Percentiles rank a stretch among this genome's conserved stretches.
These are phyloP conservation scores for Selenia dentaria DNA, from an alignment of 2,888 invertebrate species.

Conservation along the genomic window DNA sequence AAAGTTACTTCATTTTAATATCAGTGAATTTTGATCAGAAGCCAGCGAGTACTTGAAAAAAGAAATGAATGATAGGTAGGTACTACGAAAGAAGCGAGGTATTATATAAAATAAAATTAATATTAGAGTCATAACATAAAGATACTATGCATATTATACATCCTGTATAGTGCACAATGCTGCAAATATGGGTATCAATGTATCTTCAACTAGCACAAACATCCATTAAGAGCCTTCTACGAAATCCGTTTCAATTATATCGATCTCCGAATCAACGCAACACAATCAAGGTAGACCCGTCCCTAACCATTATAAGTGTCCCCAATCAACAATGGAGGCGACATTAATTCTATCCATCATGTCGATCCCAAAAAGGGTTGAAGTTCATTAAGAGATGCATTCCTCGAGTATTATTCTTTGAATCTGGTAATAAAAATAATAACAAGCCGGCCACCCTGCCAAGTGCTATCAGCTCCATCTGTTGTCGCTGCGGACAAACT, in stretches of 20 bases:
- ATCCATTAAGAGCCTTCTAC: constrained; percentile 48
- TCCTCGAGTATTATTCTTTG: constrained; percentile 84
- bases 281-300: constrained; percentile 59
- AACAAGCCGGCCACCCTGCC: constrained; percentile 84
- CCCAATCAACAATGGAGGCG: constrained; percentile 80
- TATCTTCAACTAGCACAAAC: constrained; percentile 38
- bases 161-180: constrained; percentile 23
- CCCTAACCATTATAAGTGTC: constrained; percentile 71
- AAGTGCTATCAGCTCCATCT: constrained; percentile 85
- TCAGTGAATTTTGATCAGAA: too few relatives aligned
- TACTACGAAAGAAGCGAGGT: too few relatives aligned
- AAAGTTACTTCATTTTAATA: too few relatives aligned
- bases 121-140: too few relatives aligned
- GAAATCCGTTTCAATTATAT: constrained; percentile 55
- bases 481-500: constrained; percentile 85
- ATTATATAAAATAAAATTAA: too few relatives aligned
- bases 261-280: constrained; percentile 58
- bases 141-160: too few relatives aligned
- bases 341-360: constrained; percentile 84
- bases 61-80: too few relatives aligned
- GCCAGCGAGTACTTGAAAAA: too few relatives aligned
- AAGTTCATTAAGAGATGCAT: constrained; percentile 84
- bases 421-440: constrained; percentile 84
- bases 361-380: constrained; percentile 80
- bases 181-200: constrained; percentile 35